A percentile compares a stretch with the other conserved stretches of the same genome.
phyloP scores from a whole-genome alignment of 2,797 vertebrate genomes.

The Tokudaia muenninki region DNA sequence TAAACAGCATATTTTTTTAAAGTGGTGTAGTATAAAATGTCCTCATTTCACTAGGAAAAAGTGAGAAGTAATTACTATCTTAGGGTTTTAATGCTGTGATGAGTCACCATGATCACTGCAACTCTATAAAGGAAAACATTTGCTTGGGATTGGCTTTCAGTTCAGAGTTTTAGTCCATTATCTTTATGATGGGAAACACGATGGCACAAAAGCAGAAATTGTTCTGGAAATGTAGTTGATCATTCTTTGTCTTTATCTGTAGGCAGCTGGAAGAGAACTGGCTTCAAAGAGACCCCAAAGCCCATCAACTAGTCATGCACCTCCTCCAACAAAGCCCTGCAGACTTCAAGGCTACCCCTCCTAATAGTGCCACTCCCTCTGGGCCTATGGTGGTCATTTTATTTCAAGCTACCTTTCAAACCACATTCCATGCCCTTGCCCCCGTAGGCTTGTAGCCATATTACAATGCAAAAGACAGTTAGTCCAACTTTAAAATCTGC shows the following conservation, averaged over 20 bases:
- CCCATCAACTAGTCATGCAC: not conserved
- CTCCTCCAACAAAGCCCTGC: not conserved
- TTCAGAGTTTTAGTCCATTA: not conserved
- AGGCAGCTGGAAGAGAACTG: not conserved
- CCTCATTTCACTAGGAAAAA: slow-evolving; percentile 41
- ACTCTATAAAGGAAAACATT: not conserved
- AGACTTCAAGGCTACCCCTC: not conserved
- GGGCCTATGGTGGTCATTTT: not conserved
- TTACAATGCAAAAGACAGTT: no score
- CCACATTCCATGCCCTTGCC: no score
- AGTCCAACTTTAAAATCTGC: no score
- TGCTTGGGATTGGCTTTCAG: not conserved
- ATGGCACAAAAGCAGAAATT: not conserved
- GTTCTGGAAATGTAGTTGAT: not conserved
- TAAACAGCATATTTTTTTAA: slow-evolving; percentile 35
- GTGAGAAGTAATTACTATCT: not conserved
- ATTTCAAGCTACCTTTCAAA: not conserved
- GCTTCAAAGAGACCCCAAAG: not conserved
- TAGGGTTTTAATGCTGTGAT: not conserved
- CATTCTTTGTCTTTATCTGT: not conserved
- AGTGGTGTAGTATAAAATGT: not conserved
- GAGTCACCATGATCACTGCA: not conserved
- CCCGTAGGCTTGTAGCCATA: no score
- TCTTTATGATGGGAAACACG: not conserved
- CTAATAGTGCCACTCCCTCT: not conserved